These are phyloP conservation scores for Osmerus eperlanus DNA, from an alignment of 2,113 vertebrate species.

Conservation along the genomic window DNA sequence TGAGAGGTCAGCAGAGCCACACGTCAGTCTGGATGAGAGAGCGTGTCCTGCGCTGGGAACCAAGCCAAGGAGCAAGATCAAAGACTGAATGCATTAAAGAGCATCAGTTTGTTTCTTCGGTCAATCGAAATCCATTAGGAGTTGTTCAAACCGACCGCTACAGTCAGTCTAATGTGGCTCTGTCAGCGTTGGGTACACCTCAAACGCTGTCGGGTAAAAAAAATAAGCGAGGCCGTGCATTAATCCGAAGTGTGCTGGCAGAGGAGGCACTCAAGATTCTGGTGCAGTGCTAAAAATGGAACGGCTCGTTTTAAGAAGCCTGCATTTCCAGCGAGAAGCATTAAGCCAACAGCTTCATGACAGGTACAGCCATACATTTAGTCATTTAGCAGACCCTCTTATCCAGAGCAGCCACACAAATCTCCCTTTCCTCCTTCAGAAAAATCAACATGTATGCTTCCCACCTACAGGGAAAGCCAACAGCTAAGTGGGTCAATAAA, in stretches of 20 bases:
- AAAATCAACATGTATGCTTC: not conserved
- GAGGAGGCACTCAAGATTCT: conserved; percentile 16
- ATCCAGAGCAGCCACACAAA: too few relatives aligned
- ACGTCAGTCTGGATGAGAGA: too few relatives aligned
- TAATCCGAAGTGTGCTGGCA: conserved; percentile 4
- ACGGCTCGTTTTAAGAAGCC: conserved; percentile 9
- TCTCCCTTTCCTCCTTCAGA: not conserved
- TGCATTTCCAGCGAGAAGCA: not conserved
- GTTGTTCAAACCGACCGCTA: too few relatives aligned
- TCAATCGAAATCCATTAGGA: too few relatives aligned
- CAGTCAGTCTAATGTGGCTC: not conserved
- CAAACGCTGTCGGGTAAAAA: conserved; percentile 5
- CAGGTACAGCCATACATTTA: not conserved
- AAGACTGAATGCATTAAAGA: too few relatives aligned
- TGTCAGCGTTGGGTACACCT: not conserved
- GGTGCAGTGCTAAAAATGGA: conserved; percentile 18
- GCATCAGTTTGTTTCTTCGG: too few relatives aligned
- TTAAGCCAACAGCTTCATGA: conserved; percentile 3
- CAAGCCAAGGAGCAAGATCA: too few relatives aligned
- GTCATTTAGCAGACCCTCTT: too few relatives aligned
- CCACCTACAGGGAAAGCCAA: not conserved
- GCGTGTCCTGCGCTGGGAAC: too few relatives aligned
- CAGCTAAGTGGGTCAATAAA: not conserved
- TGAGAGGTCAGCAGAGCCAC: too few relatives aligned
- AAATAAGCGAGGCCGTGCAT: not conserved